Evolutionary conservation across 2,888 invertebrate genomes (phyloP), one percentile per base, ranked within the genome.

Genomic region (Phortica okadai): DNA sequence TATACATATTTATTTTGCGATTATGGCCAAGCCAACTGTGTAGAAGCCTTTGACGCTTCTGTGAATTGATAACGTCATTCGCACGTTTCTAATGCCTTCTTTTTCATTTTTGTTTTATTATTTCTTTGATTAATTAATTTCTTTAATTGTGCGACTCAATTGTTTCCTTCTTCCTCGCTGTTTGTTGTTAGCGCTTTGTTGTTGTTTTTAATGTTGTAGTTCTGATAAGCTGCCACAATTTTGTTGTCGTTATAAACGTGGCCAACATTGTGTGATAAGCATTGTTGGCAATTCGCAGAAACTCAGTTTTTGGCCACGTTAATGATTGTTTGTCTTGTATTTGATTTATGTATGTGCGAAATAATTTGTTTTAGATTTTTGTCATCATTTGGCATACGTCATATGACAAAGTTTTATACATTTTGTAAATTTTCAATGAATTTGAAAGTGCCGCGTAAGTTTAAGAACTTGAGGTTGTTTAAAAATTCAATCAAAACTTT

Each of bases 311-410:
- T 62, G 33, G 25, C 62, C 62, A 62, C 16, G 33, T 62, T 56
- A 62, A 62, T 62, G 62, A 11, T 62, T 62, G 33, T 62, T 62
- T 62, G 21, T 16, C n/a, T 62, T 11, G 62, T 62, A 7, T 62
- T 21, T 62, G 62, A 62, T 62, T 62, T 62, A 21, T 21, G 21
- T 21, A 21, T 21, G 21, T 21, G 21, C 21, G 21, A 21, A 21
- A 21, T 21, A 54, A 14, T 2, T 2, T n/a, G 54, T 33, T 33
- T 33, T 33, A 33, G 2, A 33, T 33, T 33, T 33, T 33, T 21
- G 21, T 21, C 21, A 21, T 56, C 56, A 56, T 56, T 56, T 56
- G 33, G 33, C 3, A 33, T 1, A 4, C 33, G 33, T 33, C 33
- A 33, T 33, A 33, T 33, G 33, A 33, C 33, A 33, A 33, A 1